A percentile compares a stretch with the other conserved stretches of the same genome.
phyloP scores from a whole-genome alignment of 2,888 invertebrate species.

The Aplocera efformata region DNA sequence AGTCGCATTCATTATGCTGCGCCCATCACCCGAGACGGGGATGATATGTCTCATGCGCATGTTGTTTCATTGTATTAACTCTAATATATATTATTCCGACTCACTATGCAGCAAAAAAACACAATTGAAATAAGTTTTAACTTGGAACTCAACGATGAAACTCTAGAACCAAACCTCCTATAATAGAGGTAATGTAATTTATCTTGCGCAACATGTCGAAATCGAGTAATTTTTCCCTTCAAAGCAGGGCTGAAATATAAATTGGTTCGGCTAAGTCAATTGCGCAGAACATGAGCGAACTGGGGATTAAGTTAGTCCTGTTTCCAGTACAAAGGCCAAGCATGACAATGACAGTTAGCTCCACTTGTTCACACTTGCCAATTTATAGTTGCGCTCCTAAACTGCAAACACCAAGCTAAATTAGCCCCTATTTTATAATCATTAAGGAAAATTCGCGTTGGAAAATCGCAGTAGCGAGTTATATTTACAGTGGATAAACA shows the following conservation, averaged over 20 bases:
- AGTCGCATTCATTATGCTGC: too few relatives aligned
- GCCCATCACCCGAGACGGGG: too few relatives aligned
- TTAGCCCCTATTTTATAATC: conserved; percentile 9
- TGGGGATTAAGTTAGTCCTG: conserved; percentile 51
- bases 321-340: conserved; percentile 52
- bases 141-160: too few relatives aligned
- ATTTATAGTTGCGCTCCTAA: conserved; percentile 20
- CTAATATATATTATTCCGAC: too few relatives aligned
- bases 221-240: conserved; percentile 7
- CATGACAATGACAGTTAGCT: conserved; percentile 63
- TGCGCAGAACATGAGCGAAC: conserved; percentile 43
- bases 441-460: conserved; percentile 15
- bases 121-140: too few relatives aligned
- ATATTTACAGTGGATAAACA: conserved; percentile 32
- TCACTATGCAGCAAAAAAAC: too few relatives aligned
- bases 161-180: too few relatives aligned
- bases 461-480: conserved; percentile 7
- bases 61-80: too few relatives aligned
- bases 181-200: neutral
- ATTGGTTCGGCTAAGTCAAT: conserved; percentile 49
- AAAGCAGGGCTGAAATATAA: conserved; percentile 35
- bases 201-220: neutral
- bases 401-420: conserved; percentile 20
- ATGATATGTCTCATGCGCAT: too few relatives aligned
- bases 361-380: conserved; percentile 47